phyloP scores from a whole-genome alignment of 2,113 vertebrate species.

The Eptesicus fuscus region DNA sequence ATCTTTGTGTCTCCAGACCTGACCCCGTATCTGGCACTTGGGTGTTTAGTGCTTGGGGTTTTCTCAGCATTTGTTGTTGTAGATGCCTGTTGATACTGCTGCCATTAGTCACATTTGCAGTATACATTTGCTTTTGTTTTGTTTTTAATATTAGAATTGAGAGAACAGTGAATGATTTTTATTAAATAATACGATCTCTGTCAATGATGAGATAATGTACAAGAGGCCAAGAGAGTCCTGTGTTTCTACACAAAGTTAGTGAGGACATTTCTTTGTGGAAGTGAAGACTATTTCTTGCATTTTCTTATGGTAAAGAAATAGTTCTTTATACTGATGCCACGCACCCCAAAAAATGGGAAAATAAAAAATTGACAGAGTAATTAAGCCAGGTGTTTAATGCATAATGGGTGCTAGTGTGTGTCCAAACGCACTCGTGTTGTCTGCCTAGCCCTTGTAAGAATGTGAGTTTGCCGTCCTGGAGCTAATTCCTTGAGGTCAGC shows the following conservation, averaged over 20 bases:
- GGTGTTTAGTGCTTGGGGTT: background rate
- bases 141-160: conserved; percentile 8
- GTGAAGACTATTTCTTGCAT: background rate
- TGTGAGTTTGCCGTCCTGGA: background rate
- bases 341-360: background rate
- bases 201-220: background rate
- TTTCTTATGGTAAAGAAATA: background rate
- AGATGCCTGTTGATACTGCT: background rate
- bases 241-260: background rate
- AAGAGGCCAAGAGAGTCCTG: background rate
- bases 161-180: background rate
- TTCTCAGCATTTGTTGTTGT: background rate
- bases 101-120: background rate
- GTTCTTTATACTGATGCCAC: background rate
- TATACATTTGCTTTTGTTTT: background rate
- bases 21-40: background rate
- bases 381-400: background rate
- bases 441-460: background rate
- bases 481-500: background rate
- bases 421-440: background rate
- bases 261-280: background rate
- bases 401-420: background rate
- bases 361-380: background rate
- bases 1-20: background rate
- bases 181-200: background rate